Percentiles rank a stretch among this genome's conserved stretches.
phyloP scores from a whole-genome alignment of 1,140 invertebrate genomes.

The Pomacea maculata region DNA sequence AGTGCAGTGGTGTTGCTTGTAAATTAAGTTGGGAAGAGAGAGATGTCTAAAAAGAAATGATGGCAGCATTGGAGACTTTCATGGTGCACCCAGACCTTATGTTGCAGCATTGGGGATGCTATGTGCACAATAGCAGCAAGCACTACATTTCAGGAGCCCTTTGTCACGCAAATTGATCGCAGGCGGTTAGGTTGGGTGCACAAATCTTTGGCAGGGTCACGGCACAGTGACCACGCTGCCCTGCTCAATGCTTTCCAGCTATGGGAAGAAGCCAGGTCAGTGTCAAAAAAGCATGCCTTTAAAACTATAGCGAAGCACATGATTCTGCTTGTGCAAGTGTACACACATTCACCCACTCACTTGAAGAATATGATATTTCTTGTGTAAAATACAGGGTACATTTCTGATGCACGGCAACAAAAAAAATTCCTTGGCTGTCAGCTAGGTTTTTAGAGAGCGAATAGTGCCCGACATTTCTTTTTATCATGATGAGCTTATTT shows the following conservation, averaged over 20 bases:
- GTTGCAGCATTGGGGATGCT: constrained; percentile 80
- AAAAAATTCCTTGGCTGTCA: too few species aligned
- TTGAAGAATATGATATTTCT: too few species aligned
- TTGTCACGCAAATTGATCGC: constrained; percentile 68
- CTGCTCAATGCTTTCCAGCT: constrained; percentile 90
- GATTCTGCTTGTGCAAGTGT: too few species aligned
- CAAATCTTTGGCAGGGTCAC: constrained; percentile 77
- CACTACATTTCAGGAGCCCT: constrained; percentile 86
- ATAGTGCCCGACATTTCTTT: not conserved
- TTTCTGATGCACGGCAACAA: too few species aligned
- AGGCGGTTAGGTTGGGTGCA: constrained; percentile 63
- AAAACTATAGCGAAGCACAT: not conserved
- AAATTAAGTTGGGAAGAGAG: not conserved
- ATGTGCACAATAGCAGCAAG: constrained; percentile 93
- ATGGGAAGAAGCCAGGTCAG: constrained; percentile 81
- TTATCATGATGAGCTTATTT: not conserved
- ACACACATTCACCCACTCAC: too few species aligned
- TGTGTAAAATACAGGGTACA: too few species aligned
- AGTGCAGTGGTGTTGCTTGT: not conserved
- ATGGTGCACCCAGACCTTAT: not conserved
- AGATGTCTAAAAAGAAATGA: not conserved
- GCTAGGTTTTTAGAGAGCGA: too few species aligned
- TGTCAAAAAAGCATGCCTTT: not conserved
- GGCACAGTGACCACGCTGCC: constrained; percentile 94
- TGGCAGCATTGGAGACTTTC: not conserved